Conservation (phyloP, 2,888 invertebrate species). For the Notocelia uddmanniana region DNA sequence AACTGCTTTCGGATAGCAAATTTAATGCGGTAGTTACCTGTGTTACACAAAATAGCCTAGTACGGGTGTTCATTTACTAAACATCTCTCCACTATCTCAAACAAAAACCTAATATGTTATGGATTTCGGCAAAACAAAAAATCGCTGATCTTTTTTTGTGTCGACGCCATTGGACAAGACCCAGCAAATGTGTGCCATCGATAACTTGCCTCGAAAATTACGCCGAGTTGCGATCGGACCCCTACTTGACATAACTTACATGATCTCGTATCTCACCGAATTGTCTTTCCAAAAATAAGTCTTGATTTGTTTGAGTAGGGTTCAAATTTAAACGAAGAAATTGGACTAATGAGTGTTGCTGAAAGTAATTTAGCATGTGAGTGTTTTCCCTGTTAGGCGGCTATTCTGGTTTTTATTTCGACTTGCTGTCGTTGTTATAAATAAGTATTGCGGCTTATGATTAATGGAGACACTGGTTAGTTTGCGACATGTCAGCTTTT, state of each 20-base stretch:
- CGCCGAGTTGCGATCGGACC: constrained; percentile 20
- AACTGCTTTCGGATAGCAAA: no score
- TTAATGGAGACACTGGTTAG: constrained; percentile 3
- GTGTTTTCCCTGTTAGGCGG: constrained; percentile 8
- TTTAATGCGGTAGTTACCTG: no score
- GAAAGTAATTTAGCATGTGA: not conserved
- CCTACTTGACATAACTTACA: not conserved
- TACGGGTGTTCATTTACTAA: not conserved
- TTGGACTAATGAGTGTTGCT: not conserved
- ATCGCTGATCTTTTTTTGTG: constrained; percentile 22
- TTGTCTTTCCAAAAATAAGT: not conserved
- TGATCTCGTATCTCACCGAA: not conserved
- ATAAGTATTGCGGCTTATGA: constrained; percentile 17
- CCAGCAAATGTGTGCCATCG: constrained; percentile 33
- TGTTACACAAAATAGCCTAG: no score
- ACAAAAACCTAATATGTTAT: constrained; percentile 14
- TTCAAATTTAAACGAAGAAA: not conserved
- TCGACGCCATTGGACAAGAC: constrained; percentile 25
- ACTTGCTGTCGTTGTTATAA: constrained; percentile 14
- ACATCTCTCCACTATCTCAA: not conserved
- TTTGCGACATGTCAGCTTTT: not conserved
- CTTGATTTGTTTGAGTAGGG: not conserved
- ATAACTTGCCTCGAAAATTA: constrained; percentile 40
- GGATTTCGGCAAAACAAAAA: constrained; percentile 4
- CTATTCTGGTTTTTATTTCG: constrained; percentile 24